Percentiles rank a stretch among this genome's conserved stretches.
Conservation (phyloP, 2,888 invertebrate species). For the Ligdia adustata region DNA sequence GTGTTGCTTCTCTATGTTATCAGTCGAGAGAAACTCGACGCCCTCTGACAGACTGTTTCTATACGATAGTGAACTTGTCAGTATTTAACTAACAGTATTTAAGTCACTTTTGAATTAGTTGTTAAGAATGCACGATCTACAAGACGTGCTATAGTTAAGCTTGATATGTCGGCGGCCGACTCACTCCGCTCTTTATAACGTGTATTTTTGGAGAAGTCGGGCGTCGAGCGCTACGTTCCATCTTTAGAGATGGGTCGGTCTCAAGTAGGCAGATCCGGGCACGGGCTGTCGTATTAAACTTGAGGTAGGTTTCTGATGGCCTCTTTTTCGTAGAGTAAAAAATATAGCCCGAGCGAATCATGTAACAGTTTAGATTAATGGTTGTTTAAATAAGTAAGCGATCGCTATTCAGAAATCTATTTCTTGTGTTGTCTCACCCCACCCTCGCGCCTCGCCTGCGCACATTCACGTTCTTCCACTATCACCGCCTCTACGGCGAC, state of each 20-base stretch:
- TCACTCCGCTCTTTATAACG: conserved; percentile 5
- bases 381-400: conserved; percentile 35
- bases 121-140: conserved; percentile 48
- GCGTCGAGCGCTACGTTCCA: conserved; percentile 25
- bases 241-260: conserved; percentile 27
- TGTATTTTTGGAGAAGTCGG: conserved; percentile 51
- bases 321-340: conserved; percentile 18
- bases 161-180: conserved; percentile 17
- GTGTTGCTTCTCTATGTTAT: not conserved
- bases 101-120: conserved; percentile 45
- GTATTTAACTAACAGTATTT: conserved; percentile 63
- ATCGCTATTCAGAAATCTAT: conserved; percentile 51
- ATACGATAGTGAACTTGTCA: conserved; percentile 49
- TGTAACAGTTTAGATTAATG: conserved; percentile 19
- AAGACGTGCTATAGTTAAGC: conserved; percentile 39
- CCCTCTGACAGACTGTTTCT: conserved; percentile 43
- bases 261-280: conserved; percentile 15
- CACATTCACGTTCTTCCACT: conserved; percentile 74
- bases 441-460: conserved; percentile 61
- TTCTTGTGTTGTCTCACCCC: conserved; percentile 40
- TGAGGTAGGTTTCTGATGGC: conserved; percentile 52
- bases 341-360: conserved; percentile 12
- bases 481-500: conserved; percentile 69
- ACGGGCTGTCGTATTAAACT: conserved; percentile 34
- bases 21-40: conserved; percentile 10